Evolutionary conservation across 2,888 invertebrate species (phyloP).

Genomic region (Daptonema setosum): DNA sequence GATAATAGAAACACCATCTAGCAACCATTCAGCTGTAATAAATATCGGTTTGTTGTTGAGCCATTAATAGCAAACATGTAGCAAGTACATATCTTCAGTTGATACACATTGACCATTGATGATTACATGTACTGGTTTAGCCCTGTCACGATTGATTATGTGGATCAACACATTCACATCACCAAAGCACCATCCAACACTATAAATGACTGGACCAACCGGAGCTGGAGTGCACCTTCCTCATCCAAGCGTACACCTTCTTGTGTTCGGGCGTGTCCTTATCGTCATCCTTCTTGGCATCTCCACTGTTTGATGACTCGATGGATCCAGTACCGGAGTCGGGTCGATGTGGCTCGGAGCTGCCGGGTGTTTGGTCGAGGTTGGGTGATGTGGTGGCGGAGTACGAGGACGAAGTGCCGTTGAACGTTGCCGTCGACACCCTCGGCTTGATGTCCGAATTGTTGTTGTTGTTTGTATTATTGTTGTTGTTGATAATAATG

Average conservation of each 20-base stretch:
- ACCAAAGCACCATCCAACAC: neutral
- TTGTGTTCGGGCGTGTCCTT: constrained; percentile 10
- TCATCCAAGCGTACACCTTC: constrained; percentile 26
- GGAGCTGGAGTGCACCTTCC: constrained; percentile 21
- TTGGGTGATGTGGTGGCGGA: neutral
- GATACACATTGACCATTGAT: no score
- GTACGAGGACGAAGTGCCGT: neutral
- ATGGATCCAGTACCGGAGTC: neutral
- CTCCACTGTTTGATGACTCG: neutral
- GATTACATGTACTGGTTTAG: no score
- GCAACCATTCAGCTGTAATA: no score
- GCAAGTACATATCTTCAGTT: no score
- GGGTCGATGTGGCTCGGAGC: neutral
- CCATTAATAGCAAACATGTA: no score
- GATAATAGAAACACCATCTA: no score
- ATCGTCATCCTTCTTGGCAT: constrained; percentile 6
- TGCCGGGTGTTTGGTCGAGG: neutral
- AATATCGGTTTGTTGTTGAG: no score
- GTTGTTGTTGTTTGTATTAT: neutral
- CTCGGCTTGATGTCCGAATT: neutral
- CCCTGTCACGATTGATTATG: no score
- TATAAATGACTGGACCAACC: constrained; percentile 11
- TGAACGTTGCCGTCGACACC: neutral
- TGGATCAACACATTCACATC: no score
- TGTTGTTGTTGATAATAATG: no score